phyloP scores from a whole-genome alignment of 1,140 invertebrate species.

The Trichoplusia ni region DNA sequence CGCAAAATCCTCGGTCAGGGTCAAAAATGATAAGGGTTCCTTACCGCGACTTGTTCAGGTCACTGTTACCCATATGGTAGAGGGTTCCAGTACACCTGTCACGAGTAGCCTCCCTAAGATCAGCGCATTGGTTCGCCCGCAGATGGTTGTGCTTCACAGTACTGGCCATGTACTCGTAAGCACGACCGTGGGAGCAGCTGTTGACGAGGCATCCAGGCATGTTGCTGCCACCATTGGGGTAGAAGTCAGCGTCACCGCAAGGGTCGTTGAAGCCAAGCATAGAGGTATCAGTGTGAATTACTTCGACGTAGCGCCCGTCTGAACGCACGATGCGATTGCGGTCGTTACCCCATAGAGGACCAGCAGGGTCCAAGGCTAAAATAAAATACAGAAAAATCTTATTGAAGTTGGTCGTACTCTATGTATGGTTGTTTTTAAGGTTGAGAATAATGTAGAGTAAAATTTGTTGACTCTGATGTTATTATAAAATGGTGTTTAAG shows the following conservation, averaged over 20 bases:
- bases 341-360: constrained; percentile 50
- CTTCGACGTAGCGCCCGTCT: constrained; percentile 85
- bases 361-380: constrained; percentile 54
- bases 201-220: constrained; percentile 59
- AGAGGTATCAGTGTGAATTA: constrained; percentile 86
- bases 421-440: too few relatives aligned
- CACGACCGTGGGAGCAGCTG: constrained; percentile 69
- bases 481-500: too few relatives aligned
- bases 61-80: constrained; percentile 45
- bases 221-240: constrained; percentile 75
- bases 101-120: constrained; percentile 25
- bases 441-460: too few relatives aligned
- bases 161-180: constrained; percentile 80
- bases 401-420: neutral
- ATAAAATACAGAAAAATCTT: constrained; percentile 23
- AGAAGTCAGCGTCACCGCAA: constrained; percentile 83
- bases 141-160: constrained; percentile 56
- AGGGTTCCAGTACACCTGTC: constrained; percentile 31
- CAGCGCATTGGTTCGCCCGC: constrained; percentile 28
- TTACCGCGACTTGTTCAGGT: constrained; percentile 40
- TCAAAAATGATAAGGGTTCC: too few relatives aligned
- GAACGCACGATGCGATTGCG: constrained; percentile 38
- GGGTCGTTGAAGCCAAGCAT: constrained; percentile 74
- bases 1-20: too few relatives aligned
- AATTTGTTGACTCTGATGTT: too few relatives aligned